Percentiles rank a stretch among this genome's conserved stretches.
phyloP scores from a whole-genome alignment of 1,140 invertebrate species.

The Coptotermes formosanus region DNA sequence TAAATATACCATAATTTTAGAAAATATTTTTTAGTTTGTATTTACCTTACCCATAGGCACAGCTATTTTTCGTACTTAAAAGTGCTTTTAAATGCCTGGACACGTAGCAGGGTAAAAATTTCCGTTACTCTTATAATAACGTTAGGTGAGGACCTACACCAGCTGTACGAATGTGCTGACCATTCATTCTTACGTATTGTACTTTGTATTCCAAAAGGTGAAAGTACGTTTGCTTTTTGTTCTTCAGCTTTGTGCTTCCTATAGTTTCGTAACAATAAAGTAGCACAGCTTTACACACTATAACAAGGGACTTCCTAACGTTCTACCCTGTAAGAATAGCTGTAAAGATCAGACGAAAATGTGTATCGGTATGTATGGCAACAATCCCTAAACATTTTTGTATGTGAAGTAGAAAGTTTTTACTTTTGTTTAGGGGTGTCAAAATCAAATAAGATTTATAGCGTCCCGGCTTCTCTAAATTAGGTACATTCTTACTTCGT shows the following conservation, averaged over 20 bases:
- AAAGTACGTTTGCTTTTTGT: neutral
- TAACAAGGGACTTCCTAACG: neutral
- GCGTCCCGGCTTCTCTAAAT: neutral
- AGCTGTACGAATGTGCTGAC: neutral
- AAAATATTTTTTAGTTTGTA: too few relatives aligned
- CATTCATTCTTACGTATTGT: neutral
- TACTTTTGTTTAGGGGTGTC: neutral
- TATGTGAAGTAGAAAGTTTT: neutral
- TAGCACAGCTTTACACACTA: neutral
- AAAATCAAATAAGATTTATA: neutral
- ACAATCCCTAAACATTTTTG: neutral
- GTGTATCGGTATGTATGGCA: neutral
- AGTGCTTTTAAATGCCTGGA: too few relatives aligned
- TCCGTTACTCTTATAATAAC: neutral
- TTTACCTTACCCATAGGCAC: too few relatives aligned
- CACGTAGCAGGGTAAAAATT: neutral
- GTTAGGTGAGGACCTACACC: neutral
- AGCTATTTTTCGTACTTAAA: too few relatives aligned
- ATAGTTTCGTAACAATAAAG: neutral
- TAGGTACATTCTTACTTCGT: neutral
- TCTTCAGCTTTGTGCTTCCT: neutral
- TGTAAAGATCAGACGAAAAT: neutral
- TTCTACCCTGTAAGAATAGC: neutral
- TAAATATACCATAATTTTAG: too few relatives aligned
- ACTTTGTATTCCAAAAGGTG: neutral